Conservation (phyloP, 2,113 vertebrate genomes). For the Nannobrachium achirus region DNA sequence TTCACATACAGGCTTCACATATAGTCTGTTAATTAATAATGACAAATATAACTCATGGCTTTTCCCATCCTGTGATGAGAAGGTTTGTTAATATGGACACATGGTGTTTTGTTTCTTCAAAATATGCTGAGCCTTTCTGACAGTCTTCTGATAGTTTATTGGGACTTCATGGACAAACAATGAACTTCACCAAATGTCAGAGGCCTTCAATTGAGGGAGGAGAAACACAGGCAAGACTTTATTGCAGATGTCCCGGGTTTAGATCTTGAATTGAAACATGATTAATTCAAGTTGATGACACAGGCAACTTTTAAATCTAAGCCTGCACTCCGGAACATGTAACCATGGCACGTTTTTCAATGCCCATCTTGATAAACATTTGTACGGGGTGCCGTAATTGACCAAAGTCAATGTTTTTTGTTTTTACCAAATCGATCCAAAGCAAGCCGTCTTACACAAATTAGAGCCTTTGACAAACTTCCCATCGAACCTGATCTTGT, state of each 20-base stretch:
- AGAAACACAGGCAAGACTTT: conserved; percentile 19
- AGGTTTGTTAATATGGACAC: neutral
- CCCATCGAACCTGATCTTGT: conserved; percentile 2
- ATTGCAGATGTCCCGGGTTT: neutral
- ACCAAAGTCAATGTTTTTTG: no score
- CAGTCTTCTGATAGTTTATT: no score
- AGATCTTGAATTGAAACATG: no score
- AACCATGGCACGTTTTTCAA: neutral
- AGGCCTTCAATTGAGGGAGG: neutral
- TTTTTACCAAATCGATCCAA: no score
- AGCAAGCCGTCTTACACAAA: neutral
- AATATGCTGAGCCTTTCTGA: no score
- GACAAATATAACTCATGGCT: no score
- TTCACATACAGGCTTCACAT: no score
- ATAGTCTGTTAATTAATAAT: no score
- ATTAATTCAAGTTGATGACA: neutral
- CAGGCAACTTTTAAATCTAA: neutral
- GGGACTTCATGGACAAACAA: no score
- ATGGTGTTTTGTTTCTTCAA: neutral
- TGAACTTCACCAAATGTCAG: neutral
- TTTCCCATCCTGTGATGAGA: neutral
- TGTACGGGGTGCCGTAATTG: no score
- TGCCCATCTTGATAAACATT: neutral
- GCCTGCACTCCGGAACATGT: neutral
- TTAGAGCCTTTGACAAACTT: neutral